Percentiles rank a stretch among this genome's conserved stretches.
These are phyloP conservation scores for Xenotilapia flavipinnis DNA, from an alignment of 2,113 vertebrate species.

Conservation along the genomic window DNA sequence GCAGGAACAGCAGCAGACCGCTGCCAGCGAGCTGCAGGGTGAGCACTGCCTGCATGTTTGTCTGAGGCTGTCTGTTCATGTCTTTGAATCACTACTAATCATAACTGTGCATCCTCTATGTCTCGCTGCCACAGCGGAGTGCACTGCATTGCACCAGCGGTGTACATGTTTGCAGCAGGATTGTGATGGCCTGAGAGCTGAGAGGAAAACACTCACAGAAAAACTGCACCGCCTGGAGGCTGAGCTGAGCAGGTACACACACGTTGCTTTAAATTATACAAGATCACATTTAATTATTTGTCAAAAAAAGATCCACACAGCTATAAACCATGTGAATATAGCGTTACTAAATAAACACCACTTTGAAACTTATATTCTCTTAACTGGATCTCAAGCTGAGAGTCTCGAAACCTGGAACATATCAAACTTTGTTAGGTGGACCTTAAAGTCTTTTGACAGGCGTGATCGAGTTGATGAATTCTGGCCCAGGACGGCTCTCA, in stretches of 20 bases:
- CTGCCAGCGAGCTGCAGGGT: slow-evolving; percentile 80
- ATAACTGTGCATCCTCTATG: background rate
- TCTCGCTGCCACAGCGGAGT: slow-evolving; percentile 71
- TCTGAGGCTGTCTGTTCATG: background rate
- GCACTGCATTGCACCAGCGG: slow-evolving; percentile 80
- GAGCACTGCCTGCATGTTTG: background rate
- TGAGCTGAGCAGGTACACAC: slow-evolving; percentile 83
- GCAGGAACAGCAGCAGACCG: slow-evolving; percentile 78
- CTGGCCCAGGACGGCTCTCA: background rate
- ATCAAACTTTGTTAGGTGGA: background rate
- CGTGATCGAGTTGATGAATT: background rate
- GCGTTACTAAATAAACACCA: background rate
- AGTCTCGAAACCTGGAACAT: background rate
- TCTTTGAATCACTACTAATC: background rate
- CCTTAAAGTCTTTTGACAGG: background rate
- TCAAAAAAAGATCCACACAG: background rate
- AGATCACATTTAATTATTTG: background rate
- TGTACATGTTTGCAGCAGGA: slow-evolving; percentile 82
- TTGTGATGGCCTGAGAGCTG: slow-evolving; percentile 79
- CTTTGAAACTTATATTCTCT: background rate
- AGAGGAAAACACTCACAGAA: slow-evolving; percentile 77
- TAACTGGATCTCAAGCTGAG: background rate
- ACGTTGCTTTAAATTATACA: background rate
- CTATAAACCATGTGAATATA: background rate
- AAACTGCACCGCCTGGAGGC: slow-evolving; percentile 82